Conservation (phyloP, 1,140 invertebrate species). For the Macrobrachium nipponense region DNA sequence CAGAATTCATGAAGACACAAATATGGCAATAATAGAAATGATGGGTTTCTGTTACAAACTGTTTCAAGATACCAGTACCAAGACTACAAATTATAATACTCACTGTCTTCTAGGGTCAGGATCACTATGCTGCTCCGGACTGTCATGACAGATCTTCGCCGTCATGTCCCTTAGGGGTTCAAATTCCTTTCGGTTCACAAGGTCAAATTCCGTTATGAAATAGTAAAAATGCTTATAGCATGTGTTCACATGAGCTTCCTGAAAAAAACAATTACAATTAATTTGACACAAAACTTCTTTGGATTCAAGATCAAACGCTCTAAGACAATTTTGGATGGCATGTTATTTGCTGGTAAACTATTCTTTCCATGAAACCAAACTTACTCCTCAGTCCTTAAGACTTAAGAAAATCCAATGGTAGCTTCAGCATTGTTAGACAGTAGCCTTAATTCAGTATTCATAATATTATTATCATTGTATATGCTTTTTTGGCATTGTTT, state of each 20-base stretch:
- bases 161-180: constrained; percentile 88
- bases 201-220: constrained; percentile 90
- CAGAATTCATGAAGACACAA: no score
- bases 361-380: background rate
- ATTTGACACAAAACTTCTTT: background rate
- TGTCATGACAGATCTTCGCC: constrained; percentile 73
- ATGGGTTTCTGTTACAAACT: no score
- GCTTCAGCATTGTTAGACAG: background rate
- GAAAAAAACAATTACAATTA: constrained; percentile 3
- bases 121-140: constrained; percentile 13
- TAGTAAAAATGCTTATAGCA: constrained; percentile 98
- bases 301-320: background rate
- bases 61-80: no score
- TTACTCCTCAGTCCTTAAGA: background rate
- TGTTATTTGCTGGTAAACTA: no score
- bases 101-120: constrained; percentile 7
- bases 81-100: background rate
- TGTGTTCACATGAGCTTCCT: constrained; percentile 95
- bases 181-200: constrained; percentile 87
- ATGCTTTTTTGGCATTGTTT: no score
- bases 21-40: no score
- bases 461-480: no score
- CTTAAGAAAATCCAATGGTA: background rate
- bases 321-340: background rate
- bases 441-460: no score